Conservation (phyloP, 2,888 invertebrate species). For the Hirtodrosophila trivittata region DNA sequence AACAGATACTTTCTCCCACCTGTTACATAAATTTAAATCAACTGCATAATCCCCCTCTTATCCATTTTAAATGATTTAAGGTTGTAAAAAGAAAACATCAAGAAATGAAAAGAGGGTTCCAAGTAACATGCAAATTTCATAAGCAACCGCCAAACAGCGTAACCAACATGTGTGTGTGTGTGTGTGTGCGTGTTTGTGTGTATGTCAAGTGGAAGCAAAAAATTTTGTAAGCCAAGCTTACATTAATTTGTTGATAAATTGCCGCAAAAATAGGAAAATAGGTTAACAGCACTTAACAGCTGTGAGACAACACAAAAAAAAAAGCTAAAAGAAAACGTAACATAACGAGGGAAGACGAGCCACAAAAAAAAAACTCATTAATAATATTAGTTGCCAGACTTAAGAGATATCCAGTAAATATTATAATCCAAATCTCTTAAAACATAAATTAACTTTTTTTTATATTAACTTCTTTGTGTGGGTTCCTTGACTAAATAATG, state of each 20-base stretch:
- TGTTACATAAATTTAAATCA: too few species aligned
- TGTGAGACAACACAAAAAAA: constrained; percentile 19
- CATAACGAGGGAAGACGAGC: background rate
- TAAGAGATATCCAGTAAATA: background rate
- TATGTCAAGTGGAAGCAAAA: constrained; percentile 49
- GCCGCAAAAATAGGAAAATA: constrained; percentile 66
- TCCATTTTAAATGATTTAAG: too few species aligned
- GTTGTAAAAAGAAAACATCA: constrained; percentile 17
- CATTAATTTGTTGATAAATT: constrained; percentile 77
- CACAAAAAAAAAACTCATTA: background rate
- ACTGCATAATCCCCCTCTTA: too few species aligned
- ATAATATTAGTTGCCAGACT: background rate
- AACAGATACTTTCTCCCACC: too few species aligned
- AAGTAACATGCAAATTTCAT: constrained; percentile 67
- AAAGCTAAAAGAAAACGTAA: background rate
- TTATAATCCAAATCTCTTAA: too few species aligned
- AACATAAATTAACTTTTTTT: too few species aligned
- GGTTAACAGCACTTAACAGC: constrained; percentile 72
- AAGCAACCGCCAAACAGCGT: constrained; percentile 24
- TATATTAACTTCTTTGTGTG: too few species aligned
- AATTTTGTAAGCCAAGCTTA: constrained; percentile 60
- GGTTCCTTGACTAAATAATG: too few species aligned
- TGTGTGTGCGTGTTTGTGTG: constrained; percentile 19
- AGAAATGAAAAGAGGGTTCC: constrained; percentile 33
- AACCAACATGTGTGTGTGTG: background rate